Percentiles rank a stretch among this genome's conserved stretches.
Conservation (phyloP, 2,797 vertebrate genomes). For the Eidolon dupreanum region DNA sequence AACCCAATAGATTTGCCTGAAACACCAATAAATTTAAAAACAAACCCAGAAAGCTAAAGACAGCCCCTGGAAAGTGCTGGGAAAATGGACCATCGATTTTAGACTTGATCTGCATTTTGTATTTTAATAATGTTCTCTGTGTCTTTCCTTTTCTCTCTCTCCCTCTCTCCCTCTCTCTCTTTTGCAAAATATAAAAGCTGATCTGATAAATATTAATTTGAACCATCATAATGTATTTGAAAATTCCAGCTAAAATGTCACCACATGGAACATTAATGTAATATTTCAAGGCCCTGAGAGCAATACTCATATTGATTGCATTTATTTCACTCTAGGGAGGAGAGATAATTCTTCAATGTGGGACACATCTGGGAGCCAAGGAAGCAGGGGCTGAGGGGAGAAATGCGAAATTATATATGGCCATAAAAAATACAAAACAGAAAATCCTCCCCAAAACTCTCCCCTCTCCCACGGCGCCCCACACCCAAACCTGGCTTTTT, state of each 20-base stretch:
- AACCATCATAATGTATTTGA: constrained; percentile 99
- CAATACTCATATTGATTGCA: constrained; percentile 99
- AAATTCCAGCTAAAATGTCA: constrained; percentile 99
- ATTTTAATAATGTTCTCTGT: constrained; percentile 94
- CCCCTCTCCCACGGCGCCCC: neutral
- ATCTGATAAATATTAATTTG: constrained; percentile 99
- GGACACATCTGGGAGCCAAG: constrained; percentile 99
- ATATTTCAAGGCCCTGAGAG: constrained; percentile 99
- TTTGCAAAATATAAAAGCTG: constrained; percentile 99
- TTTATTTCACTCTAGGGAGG: constrained; percentile 99
- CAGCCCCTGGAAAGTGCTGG: constrained; percentile 88
- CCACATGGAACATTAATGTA: constrained; percentile 99
- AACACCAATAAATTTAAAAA: constrained; percentile 91
- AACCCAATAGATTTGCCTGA: constrained; percentile 87
- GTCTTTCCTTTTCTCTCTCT: constrained; percentile 83
- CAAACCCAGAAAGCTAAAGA: constrained; percentile 89
- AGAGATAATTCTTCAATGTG: constrained; percentile 99
- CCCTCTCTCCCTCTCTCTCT: constrained; percentile 93
- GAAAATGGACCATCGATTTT: constrained; percentile 92
- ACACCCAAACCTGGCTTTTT: constrained; percentile 74
- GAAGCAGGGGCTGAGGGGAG: constrained; percentile 97
- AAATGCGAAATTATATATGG: constrained; percentile 98
- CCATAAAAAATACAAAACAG: constrained; percentile 90
- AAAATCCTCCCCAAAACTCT: constrained; percentile 78
- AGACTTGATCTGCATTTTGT: constrained; percentile 93